Percentiles rank a stretch among this genome's conserved stretches.
phyloP scores from a whole-genome alignment of 2,797 vertebrate genomes.

The Acanthurus tractus region DNA sequence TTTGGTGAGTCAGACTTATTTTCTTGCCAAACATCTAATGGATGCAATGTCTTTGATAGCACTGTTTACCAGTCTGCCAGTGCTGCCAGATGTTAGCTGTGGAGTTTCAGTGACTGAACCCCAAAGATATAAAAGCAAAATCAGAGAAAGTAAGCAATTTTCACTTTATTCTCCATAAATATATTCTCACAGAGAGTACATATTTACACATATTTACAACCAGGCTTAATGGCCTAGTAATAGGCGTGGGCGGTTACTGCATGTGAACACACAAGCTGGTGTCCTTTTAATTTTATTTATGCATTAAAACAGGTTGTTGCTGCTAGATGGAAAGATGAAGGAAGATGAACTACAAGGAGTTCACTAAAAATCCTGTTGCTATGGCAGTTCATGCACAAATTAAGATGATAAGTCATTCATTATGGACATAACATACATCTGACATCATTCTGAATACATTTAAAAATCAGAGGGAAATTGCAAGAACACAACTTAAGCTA shows the following conservation, averaged over 20 bases:
- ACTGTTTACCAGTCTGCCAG: conserved; percentile 43
- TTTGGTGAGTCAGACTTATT: too few relatives aligned
- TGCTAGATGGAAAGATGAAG: background rate
- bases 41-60: conserved; percentile 32
- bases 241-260: background rate
- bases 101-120: conserved; percentile 7
- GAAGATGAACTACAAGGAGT: background rate
- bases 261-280: background rate
- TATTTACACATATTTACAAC: too few relatives aligned
- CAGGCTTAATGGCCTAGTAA: too few relatives aligned
- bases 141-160: background rate
- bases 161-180: background rate
- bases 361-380: background rate
- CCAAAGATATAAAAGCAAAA: background rate
- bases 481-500: background rate
- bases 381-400: background rate
- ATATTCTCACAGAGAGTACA: background rate
- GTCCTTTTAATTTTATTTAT: background rate
- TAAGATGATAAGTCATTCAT: background rate
- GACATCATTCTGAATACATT: background rate
- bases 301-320: background rate
- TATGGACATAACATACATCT: background rate
- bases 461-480: background rate
- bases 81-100: conserved; percentile 31
- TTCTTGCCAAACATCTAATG: conserved; percentile 32